Percentiles rank a stretch among this genome's conserved stretches.
These are phyloP conservation scores for Agriopis leucophaearia DNA, from an alignment of 2,888 invertebrate species.

Conservation along the genomic window DNA sequence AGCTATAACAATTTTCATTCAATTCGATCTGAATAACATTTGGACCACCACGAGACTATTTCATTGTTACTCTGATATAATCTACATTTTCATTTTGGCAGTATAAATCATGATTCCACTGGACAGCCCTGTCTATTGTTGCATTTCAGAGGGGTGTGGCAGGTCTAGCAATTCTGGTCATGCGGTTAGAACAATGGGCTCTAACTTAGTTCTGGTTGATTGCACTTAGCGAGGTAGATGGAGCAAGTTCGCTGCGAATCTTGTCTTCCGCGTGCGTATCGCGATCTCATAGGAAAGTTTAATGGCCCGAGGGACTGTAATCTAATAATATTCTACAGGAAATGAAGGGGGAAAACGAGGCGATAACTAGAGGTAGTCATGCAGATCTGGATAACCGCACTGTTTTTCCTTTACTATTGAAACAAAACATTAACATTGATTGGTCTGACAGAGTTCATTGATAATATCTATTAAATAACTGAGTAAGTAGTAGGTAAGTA, in stretches of 20 bases:
- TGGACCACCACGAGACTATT: slow-evolving; percentile 37
- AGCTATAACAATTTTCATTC: slow-evolving; percentile 20
- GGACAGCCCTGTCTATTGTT: slow-evolving; percentile 33
- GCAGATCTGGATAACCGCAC: slow-evolving; percentile 22
- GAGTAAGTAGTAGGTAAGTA: no score
- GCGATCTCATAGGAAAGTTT: slow-evolving; percentile 53
- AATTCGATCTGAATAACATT: slow-evolving; percentile 24
- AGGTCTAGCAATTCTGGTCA: slow-evolving; percentile 53
- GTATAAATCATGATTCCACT: slow-evolving; percentile 24
- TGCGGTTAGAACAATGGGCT: slow-evolving; percentile 68
- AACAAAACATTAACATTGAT: neutral
- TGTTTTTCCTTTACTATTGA: neutral
- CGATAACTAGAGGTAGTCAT: slow-evolving; percentile 15
- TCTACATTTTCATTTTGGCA: slow-evolving; percentile 16
- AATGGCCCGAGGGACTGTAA: slow-evolving; percentile 51
- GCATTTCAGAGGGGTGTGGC: slow-evolving; percentile 45
- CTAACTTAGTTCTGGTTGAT: slow-evolving; percentile 72
- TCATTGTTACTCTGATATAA: slow-evolving; percentile 13
- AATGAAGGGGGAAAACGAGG: slow-evolving; percentile 20
- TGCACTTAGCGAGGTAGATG: slow-evolving; percentile 75
- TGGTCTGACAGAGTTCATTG: neutral
- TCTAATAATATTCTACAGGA: slow-evolving; percentile 19
- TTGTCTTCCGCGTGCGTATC: slow-evolving; percentile 49
- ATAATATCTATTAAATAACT: neutral
- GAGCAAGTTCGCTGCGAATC: slow-evolving; percentile 61